Conservation (phyloP, 1,140 invertebrate species). For the Lepidurus packardi region DNA sequence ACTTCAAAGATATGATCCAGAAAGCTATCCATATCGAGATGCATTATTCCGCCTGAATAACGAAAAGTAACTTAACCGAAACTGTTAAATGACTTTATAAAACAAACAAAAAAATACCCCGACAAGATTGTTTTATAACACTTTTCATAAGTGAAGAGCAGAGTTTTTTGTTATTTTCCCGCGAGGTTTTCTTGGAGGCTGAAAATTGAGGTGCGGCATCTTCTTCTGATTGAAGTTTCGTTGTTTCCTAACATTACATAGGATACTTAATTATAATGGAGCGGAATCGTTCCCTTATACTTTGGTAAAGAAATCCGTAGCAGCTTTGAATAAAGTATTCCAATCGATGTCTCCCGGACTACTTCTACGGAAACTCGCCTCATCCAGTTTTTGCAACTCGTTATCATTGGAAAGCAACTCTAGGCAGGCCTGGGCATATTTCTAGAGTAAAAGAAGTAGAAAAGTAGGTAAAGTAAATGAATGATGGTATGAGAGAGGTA, state of each 20-base stretch:
- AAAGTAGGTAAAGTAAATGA: too few species aligned
- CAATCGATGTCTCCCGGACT: neutral
- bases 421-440: neutral
- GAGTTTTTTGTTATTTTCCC: neutral
- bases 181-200: neutral
- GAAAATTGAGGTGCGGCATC: neutral
- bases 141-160: neutral
- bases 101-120: neutral
- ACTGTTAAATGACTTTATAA: neutral
- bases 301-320: neutral
- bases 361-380: neutral
- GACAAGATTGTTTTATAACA: constrained; percentile 1
- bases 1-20: neutral
- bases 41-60: neutral
- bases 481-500: too few species aligned
- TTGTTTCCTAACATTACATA: neutral
- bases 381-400: neutral
- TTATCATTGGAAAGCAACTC: neutral
- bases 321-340: constrained; percentile 1
- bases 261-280: neutral
- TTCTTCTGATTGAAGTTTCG: neutral
- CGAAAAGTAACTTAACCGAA: neutral
- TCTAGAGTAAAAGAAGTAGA: neutral
- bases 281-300: neutral
- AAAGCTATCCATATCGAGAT: neutral